Evolutionary conservation across 1,140 invertebrate species (phyloP).

Genomic region (Ridgeia piscesae): DNA sequence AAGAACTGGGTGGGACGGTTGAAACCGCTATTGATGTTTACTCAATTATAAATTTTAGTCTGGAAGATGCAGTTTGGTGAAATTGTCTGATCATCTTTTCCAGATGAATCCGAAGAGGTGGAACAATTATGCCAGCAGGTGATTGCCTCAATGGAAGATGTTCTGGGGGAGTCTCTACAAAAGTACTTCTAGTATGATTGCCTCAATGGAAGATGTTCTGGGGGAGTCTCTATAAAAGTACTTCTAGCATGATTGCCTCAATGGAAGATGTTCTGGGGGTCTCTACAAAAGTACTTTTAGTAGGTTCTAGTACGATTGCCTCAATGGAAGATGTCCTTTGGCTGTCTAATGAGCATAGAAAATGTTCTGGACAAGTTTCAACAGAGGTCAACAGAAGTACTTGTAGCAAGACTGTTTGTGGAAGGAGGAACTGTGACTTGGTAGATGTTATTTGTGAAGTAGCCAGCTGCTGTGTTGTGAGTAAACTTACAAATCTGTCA

Average conservation of each 20-base stretch:
- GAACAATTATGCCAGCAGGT: slow-evolving; percentile 53
- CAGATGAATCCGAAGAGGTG: slow-evolving; percentile 56
- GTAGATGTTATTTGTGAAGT: too few relatives aligned
- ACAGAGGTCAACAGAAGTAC: too few relatives aligned
- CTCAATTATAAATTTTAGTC: background rate
- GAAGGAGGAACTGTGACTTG: too few relatives aligned
- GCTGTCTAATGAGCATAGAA: slow-evolving; percentile 42
- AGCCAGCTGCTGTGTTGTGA: too few relatives aligned
- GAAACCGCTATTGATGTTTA: background rate
- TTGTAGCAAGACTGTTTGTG: too few relatives aligned
- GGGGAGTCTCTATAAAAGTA: slow-evolving; percentile 56
- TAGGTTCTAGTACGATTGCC: slow-evolving; percentile 37
- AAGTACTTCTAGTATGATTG: slow-evolving; percentile 46
- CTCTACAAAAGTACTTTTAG: too few relatives aligned
- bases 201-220: slow-evolving; percentile 52
- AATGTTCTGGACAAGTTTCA: too few relatives aligned
- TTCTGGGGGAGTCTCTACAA: slow-evolving; percentile 55
- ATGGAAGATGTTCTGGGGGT: too few relatives aligned
- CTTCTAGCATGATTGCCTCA: slow-evolving; percentile 41
- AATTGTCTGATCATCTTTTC: slow-evolving; percentile 21
- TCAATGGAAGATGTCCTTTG: slow-evolving; percentile 54
- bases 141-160: slow-evolving; percentile 52
- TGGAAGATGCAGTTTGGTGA: background rate
- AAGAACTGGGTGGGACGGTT: too few relatives aligned
- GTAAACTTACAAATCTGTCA: too few relatives aligned